Base-by-base conservation (phyloP, 2,113 vertebrate genomes). In the Mastomys coucha region DNA sequence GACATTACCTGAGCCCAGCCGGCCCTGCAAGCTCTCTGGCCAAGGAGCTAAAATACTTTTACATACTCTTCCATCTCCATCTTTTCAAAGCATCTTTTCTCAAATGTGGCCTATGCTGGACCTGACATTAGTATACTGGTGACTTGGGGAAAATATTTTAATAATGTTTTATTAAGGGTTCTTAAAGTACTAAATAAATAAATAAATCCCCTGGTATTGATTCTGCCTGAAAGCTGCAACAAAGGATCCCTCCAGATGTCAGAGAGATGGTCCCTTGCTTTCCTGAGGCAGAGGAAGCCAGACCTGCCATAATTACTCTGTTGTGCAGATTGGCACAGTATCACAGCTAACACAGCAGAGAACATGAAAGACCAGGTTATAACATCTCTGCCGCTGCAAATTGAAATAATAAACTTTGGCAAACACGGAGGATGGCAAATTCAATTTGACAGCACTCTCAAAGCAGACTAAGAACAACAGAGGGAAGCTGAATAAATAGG, bases 321-420 rank as follows among this genome's bases (percentile, higher is more conserved):
- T 76, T 22, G 92, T 78, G 69, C 58, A 96, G 94, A 97, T 49
- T 96, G 97, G 94, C 96, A 97, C 89, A 94, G 11, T 95, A 96
- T 96, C 95, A 94, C 92, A 96, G 95, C 89, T 89, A 97, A 97
- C 94, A 95, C 95, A 97, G 91, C 92, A 93, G 78, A 97, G 92
- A 73, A 96, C 92, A 95, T 93, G 93, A 97, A 97, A 97, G 95
- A 97, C 91, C 92, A 97, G 95, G 95, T 96, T 97, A 95, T 84
- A 97, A 94, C 96, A 97, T 96, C 92, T 96, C 81, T 97, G 94
- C 95, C 87, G 86, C 87, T 89, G 53, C 96, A 97, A 97, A 97
- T 86, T 96, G 97, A 97, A 97, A 97, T 97, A 97, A 97, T 97
- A 98, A 97, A 97, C 95, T 97, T 97, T 95, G 92, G 96, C 96